These are phyloP conservation scores for Eospalax fontanierii DNA, from an alignment of 2,797 vertebrate species.

Conservation along the genomic window DNA sequence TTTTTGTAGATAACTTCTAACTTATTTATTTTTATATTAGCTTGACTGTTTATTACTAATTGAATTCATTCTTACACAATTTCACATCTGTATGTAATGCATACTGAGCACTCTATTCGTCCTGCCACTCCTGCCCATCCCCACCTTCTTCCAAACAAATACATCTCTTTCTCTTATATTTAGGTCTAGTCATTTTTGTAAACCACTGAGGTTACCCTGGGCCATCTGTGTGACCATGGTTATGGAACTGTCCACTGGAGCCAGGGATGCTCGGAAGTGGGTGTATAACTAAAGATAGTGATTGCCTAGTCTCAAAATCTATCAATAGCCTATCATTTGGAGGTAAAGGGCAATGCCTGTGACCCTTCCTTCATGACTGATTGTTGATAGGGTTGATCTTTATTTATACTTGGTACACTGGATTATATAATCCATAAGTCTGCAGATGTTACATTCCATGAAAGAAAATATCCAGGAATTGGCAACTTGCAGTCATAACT, in stretches of 20 bases:
- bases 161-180: not conserved
- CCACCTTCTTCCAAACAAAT: not conserved
- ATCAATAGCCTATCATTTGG: not conserved
- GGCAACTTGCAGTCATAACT: not conserved
- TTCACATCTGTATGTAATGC: not conserved
- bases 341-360: not conserved
- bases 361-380: not conserved
- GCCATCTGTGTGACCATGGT: not conserved
- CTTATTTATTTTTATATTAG: not conserved
- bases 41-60: not conserved
- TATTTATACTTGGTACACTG: conserved; percentile 13
- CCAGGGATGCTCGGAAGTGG: too few species aligned
- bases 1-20: not conserved
- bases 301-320: not conserved
- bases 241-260: not conserved
- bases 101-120: not conserved
- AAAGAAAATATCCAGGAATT: not conserved
- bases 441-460: not conserved
- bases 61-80: not conserved
- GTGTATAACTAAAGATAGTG: not conserved
- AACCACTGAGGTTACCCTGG: not conserved
- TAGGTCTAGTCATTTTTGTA: not conserved
- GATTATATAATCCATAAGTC: not conserved
- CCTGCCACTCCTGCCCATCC: not conserved
- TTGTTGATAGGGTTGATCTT: not conserved